Percentiles rank a stretch among this genome's conserved stretches.
phyloP scores from a whole-genome alignment of 2,888 invertebrate species.

The Ophioninae sp. region DNA sequence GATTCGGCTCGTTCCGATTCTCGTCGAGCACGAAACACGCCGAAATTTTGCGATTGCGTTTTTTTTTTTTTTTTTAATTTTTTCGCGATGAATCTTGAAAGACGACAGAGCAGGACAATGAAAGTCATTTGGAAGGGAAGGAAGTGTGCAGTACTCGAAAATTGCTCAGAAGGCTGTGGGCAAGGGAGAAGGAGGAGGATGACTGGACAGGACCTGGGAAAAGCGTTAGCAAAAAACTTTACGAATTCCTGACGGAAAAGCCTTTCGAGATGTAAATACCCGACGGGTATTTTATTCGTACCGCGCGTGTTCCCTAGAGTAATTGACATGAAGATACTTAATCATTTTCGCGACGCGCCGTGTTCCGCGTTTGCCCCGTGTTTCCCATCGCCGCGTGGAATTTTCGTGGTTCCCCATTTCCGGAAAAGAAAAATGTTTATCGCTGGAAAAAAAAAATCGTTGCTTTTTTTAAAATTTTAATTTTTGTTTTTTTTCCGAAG shows the following conservation, averaged over 20 bases:
- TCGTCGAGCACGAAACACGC: no score
- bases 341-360: conserved; percentile 74
- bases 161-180: conserved; percentile 12
- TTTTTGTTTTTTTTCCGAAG: background rate
- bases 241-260: conserved; percentile 63
- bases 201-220: conserved; percentile 45
- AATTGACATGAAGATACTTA: conserved; percentile 92
- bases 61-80: conserved; percentile 1
- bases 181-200: conserved; percentile 30
- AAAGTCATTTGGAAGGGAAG: conserved; percentile 21
- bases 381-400: background rate
- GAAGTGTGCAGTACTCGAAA: conserved; percentile 39
- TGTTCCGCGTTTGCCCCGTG: conserved; percentile 34
- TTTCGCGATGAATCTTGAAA: background rate
- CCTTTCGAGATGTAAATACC: conserved; percentile 59
- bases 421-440: conserved; percentile 1
- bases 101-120: conserved; percentile 30
- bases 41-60: background rate
- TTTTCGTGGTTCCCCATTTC: background rate
- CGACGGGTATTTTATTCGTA: conserved; percentile 63
- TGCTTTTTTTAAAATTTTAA: background rate
- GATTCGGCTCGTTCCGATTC: background rate
- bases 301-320: conserved; percentile 88
- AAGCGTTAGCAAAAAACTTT: conserved; percentile 66
- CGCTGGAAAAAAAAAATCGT: background rate